A percentile compares a stretch with the other conserved stretches of the same genome.
Conservation (phyloP, 2,113 vertebrate species). For the Cathartes aura region DNA sequence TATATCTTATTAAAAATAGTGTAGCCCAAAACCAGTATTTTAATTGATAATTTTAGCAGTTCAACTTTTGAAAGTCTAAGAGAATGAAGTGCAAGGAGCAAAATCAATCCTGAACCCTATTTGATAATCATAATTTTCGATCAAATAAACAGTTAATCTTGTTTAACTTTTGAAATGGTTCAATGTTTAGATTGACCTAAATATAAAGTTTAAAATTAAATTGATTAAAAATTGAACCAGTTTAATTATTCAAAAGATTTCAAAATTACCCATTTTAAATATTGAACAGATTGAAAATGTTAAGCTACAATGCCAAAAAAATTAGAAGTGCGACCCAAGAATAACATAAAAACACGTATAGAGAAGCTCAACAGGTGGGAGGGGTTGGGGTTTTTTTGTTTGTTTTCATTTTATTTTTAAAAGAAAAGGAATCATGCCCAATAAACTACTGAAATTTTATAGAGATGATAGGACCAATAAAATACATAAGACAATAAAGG, state of each 20-base stretch:
- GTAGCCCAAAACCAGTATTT: slow-evolving; percentile 44
- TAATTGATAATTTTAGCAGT: slow-evolving; percentile 53
- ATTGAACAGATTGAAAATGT: slow-evolving; percentile 16
- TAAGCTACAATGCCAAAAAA: neutral
- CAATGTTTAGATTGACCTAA: slow-evolving; percentile 58
- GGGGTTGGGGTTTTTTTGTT: neutral
- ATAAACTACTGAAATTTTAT: neutral
- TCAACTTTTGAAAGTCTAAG: slow-evolving; percentile 1
- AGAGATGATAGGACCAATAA: neutral
- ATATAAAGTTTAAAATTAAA: slow-evolving; percentile 55
- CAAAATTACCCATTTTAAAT: slow-evolving; percentile 37
- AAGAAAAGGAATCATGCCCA: neutral
- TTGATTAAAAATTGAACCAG: slow-evolving; percentile 42
- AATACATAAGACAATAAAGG: neutral
- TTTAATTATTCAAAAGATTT: slow-evolving; percentile 54
- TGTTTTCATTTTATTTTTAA: neutral
- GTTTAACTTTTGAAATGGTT: slow-evolving; percentile 41
- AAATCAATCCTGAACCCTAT: slow-evolving; percentile 1
- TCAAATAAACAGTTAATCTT: slow-evolving; percentile 11
- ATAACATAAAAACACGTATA: neutral
- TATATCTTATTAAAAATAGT: slow-evolving; percentile 45
- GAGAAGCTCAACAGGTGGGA: neutral
- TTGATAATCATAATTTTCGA: neutral
- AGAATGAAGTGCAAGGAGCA: neutral
- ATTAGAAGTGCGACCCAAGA: neutral